Evolutionary conservation across 1,140 invertebrate species (phyloP), one percentile per base, ranked within the genome.

Genomic region (Caenorhabditis remanei): DNA sequence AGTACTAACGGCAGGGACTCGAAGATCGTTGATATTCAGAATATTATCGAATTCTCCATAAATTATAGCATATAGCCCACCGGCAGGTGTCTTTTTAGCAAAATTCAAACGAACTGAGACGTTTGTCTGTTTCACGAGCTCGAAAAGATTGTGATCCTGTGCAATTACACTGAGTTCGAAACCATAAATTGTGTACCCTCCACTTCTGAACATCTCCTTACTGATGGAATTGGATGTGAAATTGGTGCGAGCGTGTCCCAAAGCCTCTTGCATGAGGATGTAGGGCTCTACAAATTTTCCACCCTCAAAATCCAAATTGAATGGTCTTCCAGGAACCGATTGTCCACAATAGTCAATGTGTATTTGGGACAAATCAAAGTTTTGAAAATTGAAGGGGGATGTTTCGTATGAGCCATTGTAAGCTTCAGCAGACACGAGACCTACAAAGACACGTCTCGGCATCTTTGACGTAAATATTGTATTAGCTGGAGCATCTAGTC

Each of bases 101-200:
- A 58, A 58, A n/a, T 58, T 58, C n/a, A 58, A 58, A 58, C 56
- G 56, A 58, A 58, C n/a, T 7, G 16, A n/a, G 14, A 58, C 56
- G 4, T 58, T 58, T 58, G 56, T 58, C 56, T 58, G 56, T 19
- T 19, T 13, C 13, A 58, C 56, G 13, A 58, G n/a, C 19, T 58
- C 56, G n/a, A 58, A 58, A n/a, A 58, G 56, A n/a, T 16, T n/a
- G n/a, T 16, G 14, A 19, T 58, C 56, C 19, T 58, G 56, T 1
- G 56, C 56, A 58, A 58, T 21, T 7, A 19, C 13, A 58, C 56
- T 58, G 13, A 58, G n/a, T 58, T 58, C 56, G n/a, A 58, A 58
- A 58, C 56, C 56, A n/a, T 19, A 58, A 19, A 58, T 58, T 21
- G 56, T 58, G 8, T 58, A 58, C 8, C 56, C 56, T 7, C 56